These are phyloP conservation scores for Blastomussa wellsi DNA, from an alignment of 92 coral and sea anemone genomes.

Conservation along the genomic window DNA sequence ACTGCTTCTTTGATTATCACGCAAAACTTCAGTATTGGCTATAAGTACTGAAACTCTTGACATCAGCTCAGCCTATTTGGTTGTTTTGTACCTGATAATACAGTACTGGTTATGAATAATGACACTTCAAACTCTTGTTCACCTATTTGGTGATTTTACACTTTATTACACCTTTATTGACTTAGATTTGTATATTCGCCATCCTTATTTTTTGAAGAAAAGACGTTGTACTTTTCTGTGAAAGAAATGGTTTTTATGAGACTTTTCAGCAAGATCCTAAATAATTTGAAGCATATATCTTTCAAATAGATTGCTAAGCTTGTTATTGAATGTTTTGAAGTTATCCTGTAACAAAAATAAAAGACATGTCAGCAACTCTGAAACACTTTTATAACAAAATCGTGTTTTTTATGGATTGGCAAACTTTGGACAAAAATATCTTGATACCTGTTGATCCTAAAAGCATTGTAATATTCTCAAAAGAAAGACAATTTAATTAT, in stretches of 20 bases:
- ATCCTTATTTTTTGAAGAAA: conserved; percentile 8
- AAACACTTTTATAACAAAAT: neutral
- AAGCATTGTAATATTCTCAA: conserved; percentile 6
- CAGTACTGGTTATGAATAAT: conserved; percentile 11
- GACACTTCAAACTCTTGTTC: conserved; percentile 24
- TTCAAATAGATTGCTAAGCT: conserved; percentile 15
- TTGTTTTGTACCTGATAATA: conserved; percentile 6
- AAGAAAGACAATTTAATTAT: conserved; percentile 7
- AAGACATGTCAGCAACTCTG: no score
- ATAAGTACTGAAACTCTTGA: conserved; percentile 8
- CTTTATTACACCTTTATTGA: conserved; percentile 6
- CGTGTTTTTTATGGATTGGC: conserved; percentile 15
- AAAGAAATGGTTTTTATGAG: conserved; percentile 10
- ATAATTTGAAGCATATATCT: conserved; percentile 2
- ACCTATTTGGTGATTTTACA: conserved; percentile 19
- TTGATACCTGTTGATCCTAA: conserved; percentile 15
- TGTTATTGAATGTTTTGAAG: conserved; percentile 24
- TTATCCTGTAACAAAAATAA: conserved; percentile 8
- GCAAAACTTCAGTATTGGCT: conserved; percentile 31
- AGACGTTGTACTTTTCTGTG: conserved; percentile 9
- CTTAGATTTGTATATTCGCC: neutral
- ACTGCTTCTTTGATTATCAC: conserved; percentile 37
- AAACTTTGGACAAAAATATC: conserved; percentile 20
- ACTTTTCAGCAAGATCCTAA: neutral
- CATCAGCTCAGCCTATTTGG: conserved; percentile 17